These are phyloP conservation scores for Pithys albifrons DNA, from an alignment of 2,113 vertebrate species.

Conservation along the genomic window DNA sequence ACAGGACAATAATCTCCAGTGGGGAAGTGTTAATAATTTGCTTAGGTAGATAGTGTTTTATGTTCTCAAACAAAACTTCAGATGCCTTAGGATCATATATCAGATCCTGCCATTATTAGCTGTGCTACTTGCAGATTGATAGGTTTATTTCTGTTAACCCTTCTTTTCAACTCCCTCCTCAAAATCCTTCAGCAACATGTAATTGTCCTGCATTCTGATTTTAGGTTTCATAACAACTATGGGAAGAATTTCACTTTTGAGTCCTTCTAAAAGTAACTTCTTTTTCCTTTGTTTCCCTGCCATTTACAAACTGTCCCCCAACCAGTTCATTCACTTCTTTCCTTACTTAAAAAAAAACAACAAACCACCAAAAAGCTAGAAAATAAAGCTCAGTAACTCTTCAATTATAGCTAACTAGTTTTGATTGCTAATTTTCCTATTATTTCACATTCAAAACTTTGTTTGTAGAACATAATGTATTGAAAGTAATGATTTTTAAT, in stretches of 20 bases:
- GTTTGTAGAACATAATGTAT: not conserved
- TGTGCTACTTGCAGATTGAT: not conserved
- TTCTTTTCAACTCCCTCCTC: accelerated
- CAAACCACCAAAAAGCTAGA: not conserved
- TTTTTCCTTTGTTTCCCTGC: not conserved
- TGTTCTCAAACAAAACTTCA: not conserved
- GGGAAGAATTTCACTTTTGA: not conserved
- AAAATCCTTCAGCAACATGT: accelerated
- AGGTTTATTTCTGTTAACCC: not conserved
- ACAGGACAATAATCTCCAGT: not conserved
- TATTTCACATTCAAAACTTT: not conserved
- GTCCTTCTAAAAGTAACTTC: not conserved
- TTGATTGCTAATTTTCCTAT: not conserved
- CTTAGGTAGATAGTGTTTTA: not conserved
- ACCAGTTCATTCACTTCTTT: not conserved
- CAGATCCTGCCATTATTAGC: not conserved
- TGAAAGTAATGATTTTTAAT: not conserved
- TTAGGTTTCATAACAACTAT: not conserved
- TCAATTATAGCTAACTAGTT: not conserved
- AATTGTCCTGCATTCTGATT: not conserved
- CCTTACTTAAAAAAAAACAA: not conserved
- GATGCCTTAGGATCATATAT: not conserved
- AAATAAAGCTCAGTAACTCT: not conserved
- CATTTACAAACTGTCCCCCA: not conserved
- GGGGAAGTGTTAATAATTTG: not conserved